Evolutionary conservation across 2,113 vertebrate species (phyloP).

Genomic region (Myotis brandtii): DNA sequence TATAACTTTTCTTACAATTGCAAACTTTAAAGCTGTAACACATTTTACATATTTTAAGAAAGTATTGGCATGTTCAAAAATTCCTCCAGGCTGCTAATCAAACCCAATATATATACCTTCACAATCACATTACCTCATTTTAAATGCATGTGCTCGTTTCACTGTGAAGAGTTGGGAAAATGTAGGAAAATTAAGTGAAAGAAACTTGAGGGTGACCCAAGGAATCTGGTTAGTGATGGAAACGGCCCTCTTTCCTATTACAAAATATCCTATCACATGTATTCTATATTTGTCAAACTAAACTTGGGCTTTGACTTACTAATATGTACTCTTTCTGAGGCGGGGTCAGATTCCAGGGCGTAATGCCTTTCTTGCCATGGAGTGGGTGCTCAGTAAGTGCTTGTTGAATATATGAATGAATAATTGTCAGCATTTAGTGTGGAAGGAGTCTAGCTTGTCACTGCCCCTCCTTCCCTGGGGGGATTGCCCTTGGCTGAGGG

Average conservation of each 20-base stretch:
- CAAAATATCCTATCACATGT: not conserved
- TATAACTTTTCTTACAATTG: constrained; percentile 55
- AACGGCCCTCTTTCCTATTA: not conserved
- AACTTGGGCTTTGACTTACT: not conserved
- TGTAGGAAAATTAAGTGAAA: constrained; percentile 44
- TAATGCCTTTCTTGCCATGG: not conserved
- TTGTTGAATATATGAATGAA: not conserved
- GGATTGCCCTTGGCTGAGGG: not conserved
- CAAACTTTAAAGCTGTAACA: constrained; percentile 58
- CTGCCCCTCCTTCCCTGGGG: not conserved
- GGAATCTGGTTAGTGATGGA: constrained; percentile 14
- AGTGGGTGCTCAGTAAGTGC: not conserved
- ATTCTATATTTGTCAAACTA: not conserved
- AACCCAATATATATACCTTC: not conserved
- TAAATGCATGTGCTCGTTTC: not conserved
- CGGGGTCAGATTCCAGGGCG: not conserved
- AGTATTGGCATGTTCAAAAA: constrained; percentile 51
- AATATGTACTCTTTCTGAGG: not conserved
- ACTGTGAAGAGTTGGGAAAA: constrained; percentile 39
- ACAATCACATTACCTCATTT: not conserved
- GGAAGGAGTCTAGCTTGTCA: not conserved
- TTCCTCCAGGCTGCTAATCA: constrained; percentile 65
- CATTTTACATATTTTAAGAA: constrained; percentile 41
- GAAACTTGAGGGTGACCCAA: not conserved
- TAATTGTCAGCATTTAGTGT: not conserved